Evolutionary conservation across 1,140 invertebrate species (phyloP).

Genomic region (Hylaeus volcanicus): DNA sequence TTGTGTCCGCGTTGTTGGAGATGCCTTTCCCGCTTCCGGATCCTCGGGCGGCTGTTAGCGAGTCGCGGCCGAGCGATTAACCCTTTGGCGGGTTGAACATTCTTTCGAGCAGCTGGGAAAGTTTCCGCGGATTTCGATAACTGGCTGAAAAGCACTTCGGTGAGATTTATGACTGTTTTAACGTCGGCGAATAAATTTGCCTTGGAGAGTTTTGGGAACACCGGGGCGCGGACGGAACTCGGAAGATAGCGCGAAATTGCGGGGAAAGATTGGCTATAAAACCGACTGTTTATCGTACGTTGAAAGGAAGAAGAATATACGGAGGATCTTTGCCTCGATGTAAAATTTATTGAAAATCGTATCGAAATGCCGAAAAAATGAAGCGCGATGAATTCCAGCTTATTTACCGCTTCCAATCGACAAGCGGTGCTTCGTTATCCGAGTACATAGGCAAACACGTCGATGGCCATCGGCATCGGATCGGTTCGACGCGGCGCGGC

Average conservation of each 20-base stretch:
- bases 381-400: too few species aligned
- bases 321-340: background rate
- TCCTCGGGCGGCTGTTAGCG: too few species aligned
- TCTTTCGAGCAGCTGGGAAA: background rate
- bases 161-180: conserved; percentile 10
- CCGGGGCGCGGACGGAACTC: too few species aligned
- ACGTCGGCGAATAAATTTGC: conserved; percentile 6
- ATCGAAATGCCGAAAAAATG: too few species aligned
- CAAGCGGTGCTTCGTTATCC: background rate
- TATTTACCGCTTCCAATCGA: background rate
- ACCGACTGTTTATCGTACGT: background rate
- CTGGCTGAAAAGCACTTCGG: background rate
- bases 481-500: too few species aligned
- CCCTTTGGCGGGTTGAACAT: conserved; percentile 7
- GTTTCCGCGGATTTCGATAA: background rate
- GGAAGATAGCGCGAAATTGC: background rate
- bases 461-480: conserved; percentile 3
- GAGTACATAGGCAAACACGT: background rate
- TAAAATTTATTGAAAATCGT: background rate
- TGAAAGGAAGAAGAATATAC: background rate
- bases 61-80: conserved; percentile 8
- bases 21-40: conserved; percentile 1
- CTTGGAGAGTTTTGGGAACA: background rate
- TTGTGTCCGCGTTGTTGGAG: background rate
- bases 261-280: background rate